Conservation (phyloP, 1,140 invertebrate species). For the Aphaenogaster rudis region DNA sequence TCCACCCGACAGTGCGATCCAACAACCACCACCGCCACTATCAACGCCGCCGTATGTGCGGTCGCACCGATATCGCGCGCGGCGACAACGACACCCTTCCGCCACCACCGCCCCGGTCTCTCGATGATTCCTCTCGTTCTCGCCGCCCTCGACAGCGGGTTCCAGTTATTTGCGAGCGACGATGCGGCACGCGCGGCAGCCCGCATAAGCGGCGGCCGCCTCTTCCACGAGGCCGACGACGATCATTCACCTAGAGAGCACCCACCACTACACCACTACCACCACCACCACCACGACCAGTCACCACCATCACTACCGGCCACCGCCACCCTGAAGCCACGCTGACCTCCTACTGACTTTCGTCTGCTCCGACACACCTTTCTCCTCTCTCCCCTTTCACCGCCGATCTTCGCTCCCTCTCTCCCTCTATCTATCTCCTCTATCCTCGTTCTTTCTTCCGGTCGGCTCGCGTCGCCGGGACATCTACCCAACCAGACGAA, state of each 20-base stretch:
- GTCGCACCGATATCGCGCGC: constrained; percentile 25
- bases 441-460: constrained; percentile 23
- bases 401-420: constrained; percentile 17
- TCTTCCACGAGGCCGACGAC: constrained; percentile 77
- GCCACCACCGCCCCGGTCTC: constrained; percentile 19
- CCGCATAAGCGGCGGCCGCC: constrained; percentile 75
- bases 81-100: constrained; percentile 36
- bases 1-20: constrained; percentile 39
- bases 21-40: constrained; percentile 11
- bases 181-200: constrained; percentile 72
- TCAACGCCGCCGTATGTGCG: constrained; percentile 1
- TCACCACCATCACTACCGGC: constrained; percentile 66
- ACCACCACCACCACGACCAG: constrained; percentile 49
- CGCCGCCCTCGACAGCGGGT: constrained; percentile 54
- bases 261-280: constrained; percentile 72
- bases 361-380: constrained; percentile 69
- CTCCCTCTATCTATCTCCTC: constrained; percentile 31
- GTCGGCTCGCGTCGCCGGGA: constrained; percentile 24
- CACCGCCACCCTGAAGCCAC: constrained; percentile 74
- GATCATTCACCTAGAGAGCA: constrained; percentile 77
- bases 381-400: constrained; percentile 20
- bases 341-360: constrained; percentile 75
- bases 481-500: constrained; percentile 66
- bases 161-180: constrained; percentile 66
- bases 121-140: constrained; percentile 53